These are phyloP conservation scores for Lagorchestes hirsutus DNA, from an alignment of 2,797 vertebrate species.

Conservation along the genomic window DNA sequence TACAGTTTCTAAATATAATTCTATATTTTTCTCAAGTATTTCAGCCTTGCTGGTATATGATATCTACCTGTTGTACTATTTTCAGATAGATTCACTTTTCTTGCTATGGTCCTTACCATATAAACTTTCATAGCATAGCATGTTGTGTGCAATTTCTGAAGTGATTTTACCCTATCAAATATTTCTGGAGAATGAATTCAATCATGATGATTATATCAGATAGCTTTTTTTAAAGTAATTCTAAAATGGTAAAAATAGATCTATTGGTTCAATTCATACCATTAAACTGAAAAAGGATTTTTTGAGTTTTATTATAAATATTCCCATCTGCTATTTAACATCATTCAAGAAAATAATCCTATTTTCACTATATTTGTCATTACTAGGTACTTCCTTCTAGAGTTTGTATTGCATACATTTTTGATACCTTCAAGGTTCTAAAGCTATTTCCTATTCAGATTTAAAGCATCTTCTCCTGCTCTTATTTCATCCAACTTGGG, in stretches of 20 bases:
- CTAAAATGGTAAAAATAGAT: background rate
- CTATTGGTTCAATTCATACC: background rate
- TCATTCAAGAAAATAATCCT: background rate
- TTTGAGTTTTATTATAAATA: no score
- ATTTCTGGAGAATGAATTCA: background rate
- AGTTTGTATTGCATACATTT: background rate
- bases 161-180: background rate
- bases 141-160: background rate
- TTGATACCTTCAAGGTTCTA: background rate
- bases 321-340: background rate
- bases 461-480: background rate
- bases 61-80: background rate
- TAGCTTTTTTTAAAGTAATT: background rate
- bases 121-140: background rate
- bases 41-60: background rate
- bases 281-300: no score
- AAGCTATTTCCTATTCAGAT: background rate
- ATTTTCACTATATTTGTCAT: background rate
- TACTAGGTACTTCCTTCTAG: background rate
- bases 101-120: background rate
- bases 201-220: background rate
- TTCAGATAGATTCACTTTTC: no score
- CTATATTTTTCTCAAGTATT: background rate
- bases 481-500: background rate
- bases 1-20: background rate